phyloP scores from a whole-genome alignment of 2,797 vertebrate genomes.

The Oreonectes daqikongensis region DNA sequence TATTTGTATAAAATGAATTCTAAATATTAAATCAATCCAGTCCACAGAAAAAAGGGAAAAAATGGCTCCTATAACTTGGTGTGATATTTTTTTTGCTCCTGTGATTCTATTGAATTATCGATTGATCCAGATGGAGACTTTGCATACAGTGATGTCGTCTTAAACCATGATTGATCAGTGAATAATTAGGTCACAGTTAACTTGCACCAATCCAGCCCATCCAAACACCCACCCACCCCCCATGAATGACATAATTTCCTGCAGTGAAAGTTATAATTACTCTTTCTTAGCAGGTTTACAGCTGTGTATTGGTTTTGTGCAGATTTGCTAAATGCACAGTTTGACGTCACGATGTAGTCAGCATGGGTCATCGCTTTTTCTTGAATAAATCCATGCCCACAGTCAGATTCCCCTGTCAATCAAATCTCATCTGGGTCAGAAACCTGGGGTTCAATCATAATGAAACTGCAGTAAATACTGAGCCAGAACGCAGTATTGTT shows the following conservation, averaged over 20 bases:
- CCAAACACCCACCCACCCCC: not conserved
- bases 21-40: no score
- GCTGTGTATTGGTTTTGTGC: not conserved
- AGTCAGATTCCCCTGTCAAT: conserved; percentile 11
- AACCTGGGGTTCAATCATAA: not conserved
- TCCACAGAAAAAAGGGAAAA: not conserved
- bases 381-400: not conserved
- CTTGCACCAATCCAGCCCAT: not conserved
- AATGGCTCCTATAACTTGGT: no score
- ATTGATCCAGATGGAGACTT: no score
- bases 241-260: not conserved
- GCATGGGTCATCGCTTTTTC: not conserved
- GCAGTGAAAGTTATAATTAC: conserved; percentile 3
- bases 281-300: not conserved
- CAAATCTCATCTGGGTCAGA: not conserved
- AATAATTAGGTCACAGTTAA: conserved; percentile 10
- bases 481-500: not conserved
- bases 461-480: not conserved
- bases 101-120: no score
- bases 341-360: conserved; percentile 11
- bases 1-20: no score
- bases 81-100: no score
- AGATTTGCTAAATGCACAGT: conserved; percentile 8
- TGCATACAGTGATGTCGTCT: conserved; percentile 1
- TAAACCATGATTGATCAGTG: conserved; percentile 13